Base-by-base conservation (phyloP, 2,113 vertebrate species). In the Oncorhynchus keta region DNA sequence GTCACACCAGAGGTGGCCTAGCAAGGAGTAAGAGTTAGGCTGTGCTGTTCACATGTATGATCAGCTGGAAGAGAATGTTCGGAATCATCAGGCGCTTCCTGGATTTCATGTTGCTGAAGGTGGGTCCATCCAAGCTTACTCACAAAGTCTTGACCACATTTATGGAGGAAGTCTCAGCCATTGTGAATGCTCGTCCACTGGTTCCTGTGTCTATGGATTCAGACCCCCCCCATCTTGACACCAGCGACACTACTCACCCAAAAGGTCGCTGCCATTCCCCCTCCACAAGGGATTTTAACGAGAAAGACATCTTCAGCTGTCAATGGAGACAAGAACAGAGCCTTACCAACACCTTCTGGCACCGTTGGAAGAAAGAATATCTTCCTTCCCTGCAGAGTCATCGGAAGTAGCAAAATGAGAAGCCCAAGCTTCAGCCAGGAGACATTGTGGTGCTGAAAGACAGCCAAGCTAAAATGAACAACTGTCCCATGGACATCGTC, bases 261-360 rank as follows among this genome's bases (percentile, higher is more conserved):
- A 49, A 76, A 70, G 28, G 67, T 24, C 24, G 6, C 35, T 35
- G 35, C 35, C 35, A 7, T 35, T 7, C 6, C 35, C 35, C 35
- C 35, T 7, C 35, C 35, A 35, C 35, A 35, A 7, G 35, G 35
- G 35, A 35, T 35, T 35, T 35, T 35, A 28, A 57, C 5, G 59
- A 77, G 22, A 76, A 59, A 28, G 49, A 76, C 30, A 51, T 70
- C 24, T 13, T 59, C 75, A 69, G 7, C 8, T 59, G 20, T 6
- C 67, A 76, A 20, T 76, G 67, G 48, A 76, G 35, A 70, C 66
- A 70, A 70, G 66, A 24, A 1, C 66, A 76, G 57, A 65, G 48
- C 13, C 49, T 76, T 4, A 18, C 67, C 1, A 7, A 59, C 51
- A 22, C 2, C 2, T 76, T 61, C 51, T 76, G 65, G 74, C 14